phyloP scores from a whole-genome alignment of 2,888 invertebrate genomes.

The Cheilosia grossa region DNA sequence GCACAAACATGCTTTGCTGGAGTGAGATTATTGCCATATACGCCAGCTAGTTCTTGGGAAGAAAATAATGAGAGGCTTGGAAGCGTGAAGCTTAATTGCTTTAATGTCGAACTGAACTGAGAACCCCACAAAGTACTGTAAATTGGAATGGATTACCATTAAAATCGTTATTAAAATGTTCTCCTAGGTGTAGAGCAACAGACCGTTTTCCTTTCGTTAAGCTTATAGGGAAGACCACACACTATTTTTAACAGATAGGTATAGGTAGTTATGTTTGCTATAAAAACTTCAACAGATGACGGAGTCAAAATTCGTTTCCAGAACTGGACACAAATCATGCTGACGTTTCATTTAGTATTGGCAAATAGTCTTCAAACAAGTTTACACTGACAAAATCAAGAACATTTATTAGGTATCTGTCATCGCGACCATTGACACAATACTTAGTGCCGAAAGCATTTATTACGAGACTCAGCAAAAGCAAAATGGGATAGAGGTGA shows the following conservation, averaged over 20 bases:
- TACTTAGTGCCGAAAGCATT: too few relatives aligned
- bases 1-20: constrained; percentile 39
- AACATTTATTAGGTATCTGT: too few relatives aligned
- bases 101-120: neutral
- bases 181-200: neutral
- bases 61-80: neutral
- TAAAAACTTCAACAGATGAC: too few relatives aligned
- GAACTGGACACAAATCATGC: too few relatives aligned
- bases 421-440: too few relatives aligned
- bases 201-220: too few relatives aligned
- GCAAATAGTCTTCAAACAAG: neutral
- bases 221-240: neutral
- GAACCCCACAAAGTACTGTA: neutral
- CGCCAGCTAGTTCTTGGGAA: neutral
- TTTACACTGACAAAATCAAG: too few relatives aligned
- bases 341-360: neutral
- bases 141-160: neutral
- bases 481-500: too few relatives aligned
- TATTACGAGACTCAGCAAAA: too few relatives aligned
- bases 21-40: constrained; percentile 48
- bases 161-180: neutral
- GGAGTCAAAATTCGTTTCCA: too few relatives aligned
- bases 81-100: neutral
- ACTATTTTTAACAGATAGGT: neutral
- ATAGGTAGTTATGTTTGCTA: too few relatives aligned